phyloP scores from a whole-genome alignment of 2,888 invertebrate genomes.

The Pseudoips prasinana region DNA sequence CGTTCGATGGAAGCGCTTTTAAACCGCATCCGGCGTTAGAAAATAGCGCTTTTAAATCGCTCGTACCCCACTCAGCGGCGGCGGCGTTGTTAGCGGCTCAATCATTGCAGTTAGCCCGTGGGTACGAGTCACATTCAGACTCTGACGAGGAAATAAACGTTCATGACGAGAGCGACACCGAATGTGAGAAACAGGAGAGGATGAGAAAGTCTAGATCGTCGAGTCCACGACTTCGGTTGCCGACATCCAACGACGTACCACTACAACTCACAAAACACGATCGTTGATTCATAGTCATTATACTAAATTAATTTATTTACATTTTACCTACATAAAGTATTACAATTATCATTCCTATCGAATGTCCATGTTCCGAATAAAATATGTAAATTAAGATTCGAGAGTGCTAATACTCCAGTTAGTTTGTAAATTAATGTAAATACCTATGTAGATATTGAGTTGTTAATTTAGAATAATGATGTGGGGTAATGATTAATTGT shows the following conservation, averaged over 20 bases:
- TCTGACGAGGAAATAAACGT: conserved; percentile 93
- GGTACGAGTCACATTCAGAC: conserved; percentile 80
- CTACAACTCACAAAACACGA: conserved; percentile 88
- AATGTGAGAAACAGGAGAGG: conserved; percentile 70
- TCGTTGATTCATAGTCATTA: conserved; percentile 69
- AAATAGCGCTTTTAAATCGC: conserved; percentile 92
- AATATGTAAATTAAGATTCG: conserved; percentile 62
- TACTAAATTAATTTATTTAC: conserved; percentile 47
- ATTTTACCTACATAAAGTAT: conserved; percentile 55
- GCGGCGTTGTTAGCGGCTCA: conserved; percentile 81
- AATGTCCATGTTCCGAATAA: conserved; percentile 62
- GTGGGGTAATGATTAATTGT: conserved; percentile 48
- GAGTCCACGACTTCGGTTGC: conserved; percentile 58
- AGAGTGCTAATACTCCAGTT: conserved; percentile 62
- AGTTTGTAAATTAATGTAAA: conserved; percentile 71
- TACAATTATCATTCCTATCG: conserved; percentile 58
- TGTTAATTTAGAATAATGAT: conserved; percentile 61
- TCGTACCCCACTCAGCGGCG: conserved; percentile 85
- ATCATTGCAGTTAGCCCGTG: conserved; percentile 69
- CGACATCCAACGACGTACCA: conserved; percentile 78
- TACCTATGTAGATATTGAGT: conserved; percentile 59
- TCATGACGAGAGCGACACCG: conserved; percentile 88
- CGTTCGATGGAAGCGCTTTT: conserved; percentile 63
- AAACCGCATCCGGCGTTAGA: conserved; percentile 83
- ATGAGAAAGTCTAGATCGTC: conserved; percentile 74